These are phyloP conservation scores for Phrynosoma platyrhinos DNA, from an alignment of 2,113 vertebrate species.

Conservation along the genomic window DNA sequence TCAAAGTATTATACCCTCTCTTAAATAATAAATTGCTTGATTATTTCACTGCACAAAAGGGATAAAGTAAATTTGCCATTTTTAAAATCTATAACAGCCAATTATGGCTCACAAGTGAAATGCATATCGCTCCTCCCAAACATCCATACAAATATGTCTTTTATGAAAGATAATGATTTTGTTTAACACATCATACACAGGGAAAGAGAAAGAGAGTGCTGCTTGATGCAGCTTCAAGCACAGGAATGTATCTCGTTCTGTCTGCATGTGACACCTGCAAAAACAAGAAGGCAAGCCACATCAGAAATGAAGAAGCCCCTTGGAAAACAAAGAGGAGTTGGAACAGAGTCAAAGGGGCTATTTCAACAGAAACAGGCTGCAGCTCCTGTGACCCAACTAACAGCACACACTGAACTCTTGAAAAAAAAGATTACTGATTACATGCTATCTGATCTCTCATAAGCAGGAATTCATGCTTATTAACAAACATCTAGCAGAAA, in stretches of 20 bases:
- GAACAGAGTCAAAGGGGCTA: neutral
- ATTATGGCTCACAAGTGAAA: neutral
- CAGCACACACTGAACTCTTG: slow-evolving; percentile 42
- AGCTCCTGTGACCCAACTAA: neutral
- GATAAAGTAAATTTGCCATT: neutral
- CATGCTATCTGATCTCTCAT: slow-evolving; percentile 51
- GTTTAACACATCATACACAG: slow-evolving; percentile 6
- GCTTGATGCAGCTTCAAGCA: slow-evolving; percentile 22
- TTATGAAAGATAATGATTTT: neutral
- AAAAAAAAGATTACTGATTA: slow-evolving; percentile 50
- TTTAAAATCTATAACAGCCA: neutral
- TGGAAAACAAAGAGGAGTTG: slow-evolving; percentile 1
- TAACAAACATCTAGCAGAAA: slow-evolving; percentile 22
- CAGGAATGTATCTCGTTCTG: slow-evolving; percentile 24
- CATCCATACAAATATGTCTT: neutral
- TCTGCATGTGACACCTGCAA: slow-evolving; percentile 68
- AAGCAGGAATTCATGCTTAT: neutral
- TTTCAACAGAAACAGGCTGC: neutral
- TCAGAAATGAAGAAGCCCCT: slow-evolving; percentile 41
- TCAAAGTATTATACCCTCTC: neutral
- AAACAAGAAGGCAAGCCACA: slow-evolving; percentile 53
- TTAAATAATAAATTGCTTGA: neutral
- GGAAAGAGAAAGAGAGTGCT: neutral
- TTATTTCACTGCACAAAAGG: neutral
- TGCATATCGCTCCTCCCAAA: neutral